A percentile compares a stretch with the other conserved stretches of the same genome.
These are phyloP conservation scores for Fulmarus glacialis DNA, from an alignment of 2,113 vertebrate genomes.

Conservation along the genomic window DNA sequence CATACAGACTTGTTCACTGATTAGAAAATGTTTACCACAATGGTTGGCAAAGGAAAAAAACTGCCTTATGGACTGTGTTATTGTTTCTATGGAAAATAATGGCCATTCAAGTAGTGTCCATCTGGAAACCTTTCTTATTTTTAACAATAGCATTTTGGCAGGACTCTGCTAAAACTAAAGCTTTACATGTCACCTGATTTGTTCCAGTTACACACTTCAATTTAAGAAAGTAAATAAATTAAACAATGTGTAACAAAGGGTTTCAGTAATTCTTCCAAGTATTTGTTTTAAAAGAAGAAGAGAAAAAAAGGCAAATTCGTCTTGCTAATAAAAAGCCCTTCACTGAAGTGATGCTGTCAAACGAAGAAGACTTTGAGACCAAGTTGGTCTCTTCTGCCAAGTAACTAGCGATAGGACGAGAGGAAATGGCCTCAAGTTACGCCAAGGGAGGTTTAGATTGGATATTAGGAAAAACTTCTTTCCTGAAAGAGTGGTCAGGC, in stretches of 20 bases:
- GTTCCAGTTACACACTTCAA: not conserved
- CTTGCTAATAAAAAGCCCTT: not conserved
- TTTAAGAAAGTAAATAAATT: not conserved
- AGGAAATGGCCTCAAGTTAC: too few species aligned
- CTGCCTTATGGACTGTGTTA: not conserved
- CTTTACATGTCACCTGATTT: not conserved
- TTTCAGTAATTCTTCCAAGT: not conserved
- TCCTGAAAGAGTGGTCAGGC: too few species aligned
- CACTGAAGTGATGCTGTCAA: not conserved
- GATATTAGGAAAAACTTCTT: too few species aligned
- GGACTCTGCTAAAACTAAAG: not conserved
- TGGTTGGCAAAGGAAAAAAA: not conserved
- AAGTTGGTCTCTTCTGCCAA: too few species aligned
- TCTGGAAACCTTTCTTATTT: not conserved
- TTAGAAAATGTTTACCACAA: not conserved
- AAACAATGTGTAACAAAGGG: not conserved
- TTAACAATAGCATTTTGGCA: not conserved
- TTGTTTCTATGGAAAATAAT: not conserved
- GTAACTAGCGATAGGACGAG: too few species aligned
- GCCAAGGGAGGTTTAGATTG: too few species aligned
- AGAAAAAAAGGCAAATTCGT: not conserved
- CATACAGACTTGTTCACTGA: not conserved
- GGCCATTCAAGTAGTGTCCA: accelerated
- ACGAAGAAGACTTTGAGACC: not conserved
- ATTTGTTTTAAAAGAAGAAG: not conserved